Evolutionary conservation across 2,797 vertebrate species (phyloP).

Genomic region (Sebastes nivosus): DNA sequence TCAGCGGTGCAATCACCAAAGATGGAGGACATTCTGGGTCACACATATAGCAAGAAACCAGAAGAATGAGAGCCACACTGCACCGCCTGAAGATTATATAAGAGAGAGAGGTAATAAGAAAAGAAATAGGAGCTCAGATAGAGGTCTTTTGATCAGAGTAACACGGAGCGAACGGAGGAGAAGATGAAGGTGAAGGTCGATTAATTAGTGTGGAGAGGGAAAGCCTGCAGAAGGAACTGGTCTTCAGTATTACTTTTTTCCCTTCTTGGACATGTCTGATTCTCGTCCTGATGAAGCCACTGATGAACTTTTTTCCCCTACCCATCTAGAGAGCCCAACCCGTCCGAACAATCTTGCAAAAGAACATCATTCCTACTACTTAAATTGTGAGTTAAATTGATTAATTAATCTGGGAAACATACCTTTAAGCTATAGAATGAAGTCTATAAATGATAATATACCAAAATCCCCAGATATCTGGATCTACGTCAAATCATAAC

Average conservation of each 20-base stretch:
- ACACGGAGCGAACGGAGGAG: not conserved
- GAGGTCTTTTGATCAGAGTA: not conserved
- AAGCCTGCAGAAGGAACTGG: not conserved
- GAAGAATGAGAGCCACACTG: not conserved
- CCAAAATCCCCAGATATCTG: not conserved
- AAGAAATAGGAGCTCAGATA: not conserved
- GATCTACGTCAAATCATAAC: not conserved
- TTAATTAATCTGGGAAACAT: not conserved
- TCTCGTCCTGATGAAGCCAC: not conserved
- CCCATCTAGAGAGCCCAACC: not conserved
- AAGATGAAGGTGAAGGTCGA: not conserved
- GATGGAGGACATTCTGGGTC: not conserved
- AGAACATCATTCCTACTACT: not conserved
- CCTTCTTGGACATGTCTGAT: conserved; percentile 5
- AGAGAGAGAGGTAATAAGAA: not conserved
- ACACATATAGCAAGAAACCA: not conserved
- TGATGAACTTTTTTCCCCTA: not conserved
- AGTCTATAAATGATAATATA: not conserved
- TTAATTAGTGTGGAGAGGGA: conserved; percentile 4
- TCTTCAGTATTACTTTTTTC: not conserved
- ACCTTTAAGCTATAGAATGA: not conserved
- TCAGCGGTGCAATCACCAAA: not conserved
- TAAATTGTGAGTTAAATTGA: not conserved
- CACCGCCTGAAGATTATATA: not conserved
- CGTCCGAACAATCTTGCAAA: not conserved